Evolutionary conservation across 2,888 invertebrate genomes (phyloP).

Genomic region (Tetragonisca angustula): DNA sequence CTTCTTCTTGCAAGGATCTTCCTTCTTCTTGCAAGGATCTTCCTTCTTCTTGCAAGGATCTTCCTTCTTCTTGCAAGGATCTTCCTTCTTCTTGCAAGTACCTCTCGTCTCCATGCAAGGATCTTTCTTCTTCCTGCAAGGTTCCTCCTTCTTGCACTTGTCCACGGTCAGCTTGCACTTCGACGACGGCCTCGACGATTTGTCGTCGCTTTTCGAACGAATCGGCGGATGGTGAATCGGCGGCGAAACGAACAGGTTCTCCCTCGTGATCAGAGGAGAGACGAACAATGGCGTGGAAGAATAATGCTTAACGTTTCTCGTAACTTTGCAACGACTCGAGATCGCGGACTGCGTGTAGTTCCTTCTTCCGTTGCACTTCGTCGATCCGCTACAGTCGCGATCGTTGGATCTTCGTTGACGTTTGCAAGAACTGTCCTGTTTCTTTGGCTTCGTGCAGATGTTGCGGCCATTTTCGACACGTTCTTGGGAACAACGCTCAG

Average conservation of each 20-base stretch:
- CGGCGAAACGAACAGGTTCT: background rate
- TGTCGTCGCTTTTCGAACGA: background rate
- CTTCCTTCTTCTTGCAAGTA: background rate
- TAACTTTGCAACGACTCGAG: background rate
- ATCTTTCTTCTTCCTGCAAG: slow-evolving; percentile 14
- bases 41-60: too few relatives aligned
- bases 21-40: background rate
- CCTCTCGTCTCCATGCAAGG: background rate
- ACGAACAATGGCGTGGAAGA: slow-evolving; percentile 20
- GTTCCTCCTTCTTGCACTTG: slow-evolving; percentile 4
- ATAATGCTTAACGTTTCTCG: background rate
- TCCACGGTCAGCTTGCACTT: background rate
- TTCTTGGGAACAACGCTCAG: background rate
- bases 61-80: slow-evolving; percentile 7
- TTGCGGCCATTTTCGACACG: slow-evolving; percentile 8
- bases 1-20: background rate
- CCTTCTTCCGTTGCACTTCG: slow-evolving; percentile 36
- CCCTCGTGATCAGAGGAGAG: background rate
- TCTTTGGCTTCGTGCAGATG: slow-evolving; percentile 30
- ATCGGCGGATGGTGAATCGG: background rate
- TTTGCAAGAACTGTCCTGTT: slow-evolving; percentile 4
- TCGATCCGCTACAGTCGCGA: background rate
- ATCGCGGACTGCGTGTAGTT: slow-evolving; percentile 42
- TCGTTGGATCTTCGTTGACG: slow-evolving; percentile 6
- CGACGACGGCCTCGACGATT: background rate